Conservation (phyloP, 2,888 invertebrate genomes). For the Lithophane socia region DNA sequence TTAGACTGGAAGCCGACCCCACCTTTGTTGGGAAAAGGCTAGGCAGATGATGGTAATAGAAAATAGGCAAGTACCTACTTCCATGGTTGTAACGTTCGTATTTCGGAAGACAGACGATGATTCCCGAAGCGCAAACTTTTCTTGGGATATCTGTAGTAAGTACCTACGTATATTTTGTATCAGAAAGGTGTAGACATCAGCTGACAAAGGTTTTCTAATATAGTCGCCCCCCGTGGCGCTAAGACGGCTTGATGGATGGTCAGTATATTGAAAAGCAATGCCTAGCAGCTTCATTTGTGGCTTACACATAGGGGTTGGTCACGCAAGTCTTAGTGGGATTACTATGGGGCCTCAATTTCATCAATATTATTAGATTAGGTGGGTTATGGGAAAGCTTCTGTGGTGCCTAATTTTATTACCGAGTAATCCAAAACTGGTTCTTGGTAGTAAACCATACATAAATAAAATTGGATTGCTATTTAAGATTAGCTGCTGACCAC, state of each 20-base stretch:
- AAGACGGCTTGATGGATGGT: constrained; percentile 88
- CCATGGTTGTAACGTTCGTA: not conserved
- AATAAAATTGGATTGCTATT: not conserved
- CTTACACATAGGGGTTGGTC: constrained; percentile 80
- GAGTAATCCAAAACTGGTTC: not conserved
- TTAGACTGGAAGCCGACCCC: no score
- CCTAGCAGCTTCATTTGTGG: constrained; percentile 75
- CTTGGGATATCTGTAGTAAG: not conserved
- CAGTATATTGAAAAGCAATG: constrained; percentile 89
- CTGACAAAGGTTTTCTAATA: constrained; percentile 89
- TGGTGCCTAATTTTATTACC: not conserved
- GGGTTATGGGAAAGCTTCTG: constrained; percentile 44
- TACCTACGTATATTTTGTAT: constrained; percentile 49
- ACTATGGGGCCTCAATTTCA: constrained; percentile 76
- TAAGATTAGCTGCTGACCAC: no score
- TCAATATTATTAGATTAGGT: constrained; percentile 65
- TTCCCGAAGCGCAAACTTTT: not conserved
- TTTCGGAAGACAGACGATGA: not conserved
- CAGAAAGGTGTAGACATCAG: constrained; percentile 69
- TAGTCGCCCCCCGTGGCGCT: constrained; percentile 86
- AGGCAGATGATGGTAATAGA: no score
- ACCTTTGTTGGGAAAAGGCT: no score
- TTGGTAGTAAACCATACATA: not conserved
- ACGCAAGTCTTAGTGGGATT: constrained; percentile 82
- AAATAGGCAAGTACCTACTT: not conserved